phyloP scores from a whole-genome alignment of 2,888 invertebrate genomes.

The Stictocephala bisonia region DNA sequence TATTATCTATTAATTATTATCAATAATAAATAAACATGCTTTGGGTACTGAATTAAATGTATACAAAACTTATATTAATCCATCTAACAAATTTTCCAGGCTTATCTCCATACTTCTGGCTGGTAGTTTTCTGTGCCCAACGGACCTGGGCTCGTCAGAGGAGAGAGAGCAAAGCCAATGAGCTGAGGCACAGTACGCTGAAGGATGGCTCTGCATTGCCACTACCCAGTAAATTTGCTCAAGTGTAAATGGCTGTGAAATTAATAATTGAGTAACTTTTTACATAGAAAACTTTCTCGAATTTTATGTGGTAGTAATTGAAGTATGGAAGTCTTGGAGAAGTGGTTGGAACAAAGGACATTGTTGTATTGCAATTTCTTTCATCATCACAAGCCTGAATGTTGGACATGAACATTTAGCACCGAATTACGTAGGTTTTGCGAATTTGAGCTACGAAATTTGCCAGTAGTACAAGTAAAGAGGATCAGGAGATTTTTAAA shows the following conservation, averaged over 20 bases:
- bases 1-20: neutral
- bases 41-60: neutral
- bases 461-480: too few species aligned
- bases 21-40: neutral
- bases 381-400: too few species aligned
- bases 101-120: constrained; percentile 55
- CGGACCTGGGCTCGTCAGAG: constrained; percentile 53
- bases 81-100: constrained; percentile 44
- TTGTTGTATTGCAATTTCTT: too few species aligned
- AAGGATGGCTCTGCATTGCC: constrained; percentile 47
- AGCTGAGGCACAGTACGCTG: constrained; percentile 51
- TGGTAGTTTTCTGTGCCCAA: constrained; percentile 56
- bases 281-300: too few species aligned
- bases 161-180: constrained; percentile 52
- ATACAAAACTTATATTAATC: neutral
- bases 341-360: too few species aligned
- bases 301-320: too few species aligned
- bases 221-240: constrained; percentile 44
- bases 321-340: too few species aligned
- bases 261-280: too few species aligned
- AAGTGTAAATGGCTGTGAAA: constrained; percentile 44
- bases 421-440: too few species aligned
- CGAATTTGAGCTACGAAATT: too few species aligned
- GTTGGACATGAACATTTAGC: too few species aligned
- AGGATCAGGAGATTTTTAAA: too few species aligned